Percentiles rank a stretch among this genome's conserved stretches.
Evolutionary conservation across 2,797 vertebrate species (phyloP).

Genomic region (Poeciliopsis paucimaculata): DNA sequence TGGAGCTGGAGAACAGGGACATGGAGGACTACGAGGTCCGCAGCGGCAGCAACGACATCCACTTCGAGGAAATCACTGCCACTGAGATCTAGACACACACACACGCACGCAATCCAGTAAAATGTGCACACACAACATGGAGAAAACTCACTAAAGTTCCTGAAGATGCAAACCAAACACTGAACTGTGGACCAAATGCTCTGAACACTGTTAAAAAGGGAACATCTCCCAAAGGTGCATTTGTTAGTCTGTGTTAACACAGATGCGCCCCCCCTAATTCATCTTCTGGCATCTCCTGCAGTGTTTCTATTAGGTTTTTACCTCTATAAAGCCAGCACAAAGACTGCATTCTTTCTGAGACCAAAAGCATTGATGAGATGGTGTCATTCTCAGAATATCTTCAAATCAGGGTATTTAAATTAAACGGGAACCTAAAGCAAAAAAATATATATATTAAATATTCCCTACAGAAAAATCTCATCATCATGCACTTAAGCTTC

Average conservation of each 20-base stretch:
- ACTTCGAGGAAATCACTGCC: conserved; percentile 86
- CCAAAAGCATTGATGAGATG: conserved; percentile 37
- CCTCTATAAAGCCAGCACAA: conserved; percentile 73
- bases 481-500: conserved; percentile 29
- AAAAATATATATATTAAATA: conserved; percentile 21
- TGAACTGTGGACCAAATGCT: conserved; percentile 50
- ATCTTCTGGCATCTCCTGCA: conserved; percentile 21
- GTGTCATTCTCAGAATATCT: conserved; percentile 42
- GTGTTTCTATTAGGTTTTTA: conserved; percentile 44
- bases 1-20: conserved; percentile 90
- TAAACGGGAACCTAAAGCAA: conserved; percentile 31
- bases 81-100: conserved; percentile 78
- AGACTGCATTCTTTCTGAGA: conserved; percentile 50
- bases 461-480: conserved; percentile 33
- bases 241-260: conserved; percentile 37
- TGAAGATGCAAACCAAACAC: conserved; percentile 37
- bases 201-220: conserved; percentile 52
- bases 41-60: conserved; percentile 92
- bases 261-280: conserved; percentile 39
- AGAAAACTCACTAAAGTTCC: conserved; percentile 34
- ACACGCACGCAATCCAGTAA: conserved; percentile 9
- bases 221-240: conserved; percentile 58
- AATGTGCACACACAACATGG: conserved; percentile 42
- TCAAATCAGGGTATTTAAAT: conserved; percentile 73
- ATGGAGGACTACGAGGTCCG: conserved; percentile 88